Conservation (phyloP, 2,888 invertebrate species). For the Aspidapion aeneum region DNA sequence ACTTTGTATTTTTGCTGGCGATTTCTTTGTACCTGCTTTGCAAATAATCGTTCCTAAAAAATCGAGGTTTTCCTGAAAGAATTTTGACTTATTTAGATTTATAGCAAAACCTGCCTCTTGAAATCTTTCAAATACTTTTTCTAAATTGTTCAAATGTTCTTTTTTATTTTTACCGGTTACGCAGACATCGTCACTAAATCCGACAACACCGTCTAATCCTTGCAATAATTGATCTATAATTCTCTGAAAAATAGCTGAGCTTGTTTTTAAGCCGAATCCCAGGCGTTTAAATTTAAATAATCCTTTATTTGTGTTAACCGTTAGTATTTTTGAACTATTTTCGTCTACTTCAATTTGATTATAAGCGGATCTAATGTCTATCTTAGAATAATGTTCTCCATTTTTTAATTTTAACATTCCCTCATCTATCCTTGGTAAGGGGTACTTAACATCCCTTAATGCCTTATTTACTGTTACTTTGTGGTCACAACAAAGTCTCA, state of each 20-base stretch:
- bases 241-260: conserved; percentile 40
- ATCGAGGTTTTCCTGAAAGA: conserved; percentile 35
- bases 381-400: conserved; percentile 31
- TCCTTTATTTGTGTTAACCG: conserved; percentile 38
- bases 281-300: conserved; percentile 38
- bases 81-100: conserved; percentile 42
- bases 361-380: conserved; percentile 32
- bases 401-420: too few species aligned
- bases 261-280: conserved; percentile 40
- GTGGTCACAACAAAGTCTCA: conserved; percentile 29
- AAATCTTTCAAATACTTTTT: conserved; percentile 28
- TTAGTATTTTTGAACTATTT: conserved; percentile 31
- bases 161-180: too few species aligned
- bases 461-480: conserved; percentile 33
- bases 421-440: too few species aligned
- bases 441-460: conserved; percentile 22
- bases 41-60: conserved; percentile 34
- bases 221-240: too few species aligned
- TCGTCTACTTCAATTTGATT: conserved; percentile 37
- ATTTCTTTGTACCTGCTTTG: conserved; percentile 23
- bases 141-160: conserved; percentile 26
- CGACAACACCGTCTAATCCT: conserved; percentile 30
- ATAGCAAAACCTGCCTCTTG: conserved; percentile 30
- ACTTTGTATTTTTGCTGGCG: conserved; percentile 21
- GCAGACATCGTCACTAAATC: conserved; percentile 29